Evolutionary conservation across 1,140 invertebrate genomes (phyloP), one percentile per base, ranked within the genome.

Genomic region (Bombus confusus): DNA sequence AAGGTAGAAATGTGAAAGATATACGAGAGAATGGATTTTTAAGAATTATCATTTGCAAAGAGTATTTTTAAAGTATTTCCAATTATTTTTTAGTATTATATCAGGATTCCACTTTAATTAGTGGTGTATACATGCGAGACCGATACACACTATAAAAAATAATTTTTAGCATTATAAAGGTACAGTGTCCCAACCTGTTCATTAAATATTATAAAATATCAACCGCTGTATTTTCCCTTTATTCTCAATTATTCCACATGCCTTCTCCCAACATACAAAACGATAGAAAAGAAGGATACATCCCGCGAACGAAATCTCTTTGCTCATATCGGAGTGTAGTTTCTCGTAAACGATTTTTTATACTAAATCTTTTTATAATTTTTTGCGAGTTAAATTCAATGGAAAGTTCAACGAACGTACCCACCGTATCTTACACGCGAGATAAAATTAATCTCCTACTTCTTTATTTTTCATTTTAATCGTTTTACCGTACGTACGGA

Each of bases 61-160:
- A 95, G 93, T 95, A 94, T 94, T 94, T 94, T 94, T 94, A 93
- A 95, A 94, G 93, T 94, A 94, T 95, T 95, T 93, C 88, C 91
- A 92, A 93, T 94, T 93, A 93, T 94, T 94, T 95, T 94, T 93
- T 94, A 95, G 94, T 95, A 95, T 94, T 95, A 94, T 89, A 92
- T 80, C 91, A 92, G 79, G 84, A 83, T 78, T 83, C 87, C 83
- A 89, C 83, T 90, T 71, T 57, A 64, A 86, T 34, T 62, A 80
- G 82, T 90, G 92, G 82, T 75, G 79, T 78, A 89, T 75, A 89
- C 74, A 90, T 86, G 91, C 83, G 76, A 91, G 87, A 89, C 91
- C 87, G 89, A 87, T 84, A 90, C 87, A 91, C 90, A 88, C 90
- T 92, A 87, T 87, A 86, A 86, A 85, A 90, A 77, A 86, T 93